Evolutionary conservation across 1,140 invertebrate species (phyloP), one percentile per base, ranked within the genome.

Genomic region (Brachionus paranguensis): DNA sequence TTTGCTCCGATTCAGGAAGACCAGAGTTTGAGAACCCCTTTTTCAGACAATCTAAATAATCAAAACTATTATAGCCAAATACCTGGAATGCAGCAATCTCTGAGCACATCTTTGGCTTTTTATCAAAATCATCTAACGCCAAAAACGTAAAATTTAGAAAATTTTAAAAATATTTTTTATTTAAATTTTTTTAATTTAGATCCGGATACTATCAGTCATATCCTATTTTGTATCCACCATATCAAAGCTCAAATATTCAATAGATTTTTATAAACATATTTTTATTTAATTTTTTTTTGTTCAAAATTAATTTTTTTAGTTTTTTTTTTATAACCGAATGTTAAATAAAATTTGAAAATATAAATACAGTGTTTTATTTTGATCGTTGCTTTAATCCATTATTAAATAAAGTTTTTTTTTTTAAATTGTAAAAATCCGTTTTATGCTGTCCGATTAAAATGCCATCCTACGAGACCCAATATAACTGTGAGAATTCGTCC

Each of bases 331-430:
- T 27, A 53, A 76, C 72, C 72, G 72, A 76, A 76, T 76, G 72
- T 76, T 50, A 76, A 76, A 76, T 76, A 76, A 76, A 76, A 76
- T 50, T 76, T 76, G 72, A 76, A 74, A 50, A 27, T 27, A 50
- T 7, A 72, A 43, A 43, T 45, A n/a, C n/a, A 41, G 8, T 33
- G 33, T 14, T 68, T 68, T 29, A 68, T 33, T 5, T 47, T 47
- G 11, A 47, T 47, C 45, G 4, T n/a, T 3, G 5, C 53, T 55
- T 60, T 17, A 60, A 60, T 60, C 3, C 20, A 8, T 20, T 20
- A 5, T 60, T 7, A 60, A 60, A 20, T 20, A 10, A 55, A 20
- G n/a, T 55, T 60, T 27, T 60, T 60, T 55, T 60, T 60, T 60
- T 60, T 53, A 14, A 60, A 60, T 60, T 60, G 53, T 60, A 60